phyloP scores from a whole-genome alignment of 2,113 vertebrate species.

The Oreochromis niloticus region DNA sequence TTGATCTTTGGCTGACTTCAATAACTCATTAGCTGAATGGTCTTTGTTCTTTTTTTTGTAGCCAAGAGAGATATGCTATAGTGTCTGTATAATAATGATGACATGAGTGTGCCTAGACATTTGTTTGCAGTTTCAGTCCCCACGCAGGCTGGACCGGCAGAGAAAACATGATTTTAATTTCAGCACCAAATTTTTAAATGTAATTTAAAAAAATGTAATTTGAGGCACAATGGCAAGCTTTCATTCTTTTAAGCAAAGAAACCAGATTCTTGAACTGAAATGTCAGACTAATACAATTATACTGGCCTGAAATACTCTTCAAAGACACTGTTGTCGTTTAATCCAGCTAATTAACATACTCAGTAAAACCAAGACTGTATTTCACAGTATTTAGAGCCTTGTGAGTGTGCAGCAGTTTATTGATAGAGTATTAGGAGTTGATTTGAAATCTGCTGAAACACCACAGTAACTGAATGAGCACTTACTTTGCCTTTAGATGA shows the following conservation, averaged over 20 bases:
- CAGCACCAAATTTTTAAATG: not conserved
- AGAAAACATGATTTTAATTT: not conserved
- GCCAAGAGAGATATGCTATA: not conserved
- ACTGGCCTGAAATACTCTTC: not conserved
- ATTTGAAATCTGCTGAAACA: not conserved
- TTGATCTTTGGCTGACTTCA: constrained; percentile 38
- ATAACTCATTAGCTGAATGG: constrained; percentile 18
- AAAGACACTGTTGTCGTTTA: not conserved
- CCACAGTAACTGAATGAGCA: not conserved
- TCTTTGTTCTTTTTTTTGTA: constrained; percentile 1
- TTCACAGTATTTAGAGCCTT: not conserved
- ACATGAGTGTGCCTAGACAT: not conserved
- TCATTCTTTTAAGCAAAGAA: not conserved
- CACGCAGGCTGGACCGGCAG: rapidly evolving
- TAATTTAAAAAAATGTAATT: not conserved
- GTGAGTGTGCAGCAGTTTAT: not conserved
- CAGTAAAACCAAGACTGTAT: not conserved
- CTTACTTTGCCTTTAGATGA: not conserved
- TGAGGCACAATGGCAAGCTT: not conserved
- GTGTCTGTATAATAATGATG: not conserved
- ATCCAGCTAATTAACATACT: not conserved
- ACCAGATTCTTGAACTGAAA: not conserved
- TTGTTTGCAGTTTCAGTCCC: not conserved
- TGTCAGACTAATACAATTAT: not conserved
- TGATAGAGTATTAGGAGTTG: not conserved